phyloP scores from a whole-genome alignment of 1,140 invertebrate genomes.

The Harlomillsia oculata region DNA sequence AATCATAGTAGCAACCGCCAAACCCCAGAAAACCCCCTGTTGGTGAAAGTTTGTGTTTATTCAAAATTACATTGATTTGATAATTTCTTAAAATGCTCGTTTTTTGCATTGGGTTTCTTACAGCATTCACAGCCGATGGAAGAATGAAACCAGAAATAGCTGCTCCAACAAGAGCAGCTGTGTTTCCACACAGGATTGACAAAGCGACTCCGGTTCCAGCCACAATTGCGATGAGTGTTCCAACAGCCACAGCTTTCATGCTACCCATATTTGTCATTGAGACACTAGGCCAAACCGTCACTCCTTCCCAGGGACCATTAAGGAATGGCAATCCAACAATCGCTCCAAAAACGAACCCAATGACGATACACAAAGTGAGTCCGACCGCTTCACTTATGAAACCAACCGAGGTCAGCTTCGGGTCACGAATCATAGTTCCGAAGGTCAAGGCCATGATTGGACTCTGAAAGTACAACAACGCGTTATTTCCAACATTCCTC shows the following conservation, averaged over 20 bases:
- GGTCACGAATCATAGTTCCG: constrained; percentile 66
- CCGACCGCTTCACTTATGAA: constrained; percentile 58
- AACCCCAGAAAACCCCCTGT: constrained; percentile 65
- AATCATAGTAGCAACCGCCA: constrained; percentile 56
- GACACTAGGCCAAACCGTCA: constrained; percentile 62
- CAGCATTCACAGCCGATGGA: constrained; percentile 76
- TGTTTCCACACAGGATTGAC: constrained; percentile 69
- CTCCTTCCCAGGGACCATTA: constrained; percentile 46
- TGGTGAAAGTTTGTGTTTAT: neutral
- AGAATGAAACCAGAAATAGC: constrained; percentile 77
- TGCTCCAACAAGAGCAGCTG: constrained; percentile 72
- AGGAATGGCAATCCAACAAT: constrained; percentile 57
- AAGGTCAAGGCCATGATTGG: constrained; percentile 77
- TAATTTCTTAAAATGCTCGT: constrained; percentile 2
- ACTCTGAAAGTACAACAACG: too few species aligned
- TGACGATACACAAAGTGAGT: constrained; percentile 58
- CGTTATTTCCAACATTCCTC: too few species aligned
- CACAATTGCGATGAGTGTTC: constrained; percentile 28
- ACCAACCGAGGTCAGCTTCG: constrained; percentile 52
- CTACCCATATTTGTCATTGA: constrained; percentile 55
- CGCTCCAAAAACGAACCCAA: constrained; percentile 71
- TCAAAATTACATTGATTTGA: too few species aligned
- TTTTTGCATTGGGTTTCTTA: too few species aligned
- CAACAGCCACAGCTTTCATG: constrained; percentile 4
- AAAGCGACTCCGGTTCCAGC: constrained; percentile 62